Evolutionary conservation across 2,888 invertebrate species (phyloP), one percentile per base, ranked within the genome.

Genomic region (Frankliniella intonsa): DNA sequence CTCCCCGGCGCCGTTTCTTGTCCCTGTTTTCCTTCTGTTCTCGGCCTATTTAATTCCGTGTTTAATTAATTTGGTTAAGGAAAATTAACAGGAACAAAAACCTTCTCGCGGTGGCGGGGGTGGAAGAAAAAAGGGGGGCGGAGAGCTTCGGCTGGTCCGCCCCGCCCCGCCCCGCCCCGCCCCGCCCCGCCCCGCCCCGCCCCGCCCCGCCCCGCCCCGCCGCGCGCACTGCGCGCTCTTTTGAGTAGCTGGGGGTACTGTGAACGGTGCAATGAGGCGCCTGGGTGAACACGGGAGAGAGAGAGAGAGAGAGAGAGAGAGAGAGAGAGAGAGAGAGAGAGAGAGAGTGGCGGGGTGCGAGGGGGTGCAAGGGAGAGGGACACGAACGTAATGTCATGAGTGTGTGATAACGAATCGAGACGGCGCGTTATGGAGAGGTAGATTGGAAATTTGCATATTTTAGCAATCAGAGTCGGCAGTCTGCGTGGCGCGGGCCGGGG

Each of bases 311-410:
- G 69, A 76, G 69, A 76, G 69, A 76, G 69, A 22, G 69, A 76
- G 69, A 76, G 69, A 76, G 69, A 76, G 69, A 76, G 69, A 76
- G 69, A 76, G 69, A 25, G 69, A 76, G 69, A 76, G 69, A 76
- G 69, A 25, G 3, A 11, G 69, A 1, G 22, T 8, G 22, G 69
- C 25, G 25, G 25, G 22, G 25, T 5, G 11, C 55, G 11, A n/a
- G 3, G 19, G n/a, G 69, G 69, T 1, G 69, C 22, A 38, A 38
- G 3, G 5, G 38, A 5, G 38, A 38, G 38, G n/a, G n/a, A n/a
- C n/a, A n/a, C n/a, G n/a, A n/a, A n/a, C 55, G 55, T 55, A 8
- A 55, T 55, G 55, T 17, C 62, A 62, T 62, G 62, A 62, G 62
- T 62, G 25, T 25, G 69, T 76, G 69, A 76, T 76, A 76, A 25